Evolutionary conservation across 2,888 invertebrate genomes (phyloP), one percentile per base, ranked within the genome.

Genomic region (Teleiodes luculella): DNA sequence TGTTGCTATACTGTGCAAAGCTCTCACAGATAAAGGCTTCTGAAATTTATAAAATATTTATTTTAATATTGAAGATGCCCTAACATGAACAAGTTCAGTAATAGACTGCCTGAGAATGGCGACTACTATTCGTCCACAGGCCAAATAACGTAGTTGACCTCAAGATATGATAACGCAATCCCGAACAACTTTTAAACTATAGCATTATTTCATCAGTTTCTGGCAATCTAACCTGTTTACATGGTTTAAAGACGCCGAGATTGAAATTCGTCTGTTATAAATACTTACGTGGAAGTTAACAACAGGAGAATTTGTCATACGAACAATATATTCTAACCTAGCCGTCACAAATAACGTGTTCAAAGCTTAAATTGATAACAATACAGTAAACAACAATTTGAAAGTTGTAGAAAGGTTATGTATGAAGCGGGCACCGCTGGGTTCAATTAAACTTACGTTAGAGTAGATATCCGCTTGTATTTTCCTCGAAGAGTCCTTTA

Each of bases 141-240:
- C 62, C 43, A 3, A 43, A 24, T 28, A 43, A 28, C 28, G 28
- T 28, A 67, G 60, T 59, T 84, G 84, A 86, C 85, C 83, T 72
- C 65, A 66, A 63, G 72, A 74, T 80, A 81, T 70, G 72, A 75
- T 81, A 82, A 70, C 76, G 85, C 78, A 85, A 86, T 83, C 68
- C 70, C 65, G 79, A 83, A 81, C 78, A 85, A 72, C 68, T 73
- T 68, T 81, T 83, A 66, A n/a, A 70, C 54, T 60, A 60, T 64
- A 58, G 43, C n/a, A 54, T 52, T 28, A 20, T 52, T 52, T 13
- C 46, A 45, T 50, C 39, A 30, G 57, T 64, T 62, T 31, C 52
- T 52, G 13, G 11, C 24, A 30, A n/a, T 20, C 13, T 18, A 13
- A 46, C 20, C 49, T 43, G 3, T 28, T 28, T 28, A 13, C n/a